phyloP scores from a whole-genome alignment of 92 coral and sea anemone genomes.

The Zoanthus sansibaricus region DNA sequence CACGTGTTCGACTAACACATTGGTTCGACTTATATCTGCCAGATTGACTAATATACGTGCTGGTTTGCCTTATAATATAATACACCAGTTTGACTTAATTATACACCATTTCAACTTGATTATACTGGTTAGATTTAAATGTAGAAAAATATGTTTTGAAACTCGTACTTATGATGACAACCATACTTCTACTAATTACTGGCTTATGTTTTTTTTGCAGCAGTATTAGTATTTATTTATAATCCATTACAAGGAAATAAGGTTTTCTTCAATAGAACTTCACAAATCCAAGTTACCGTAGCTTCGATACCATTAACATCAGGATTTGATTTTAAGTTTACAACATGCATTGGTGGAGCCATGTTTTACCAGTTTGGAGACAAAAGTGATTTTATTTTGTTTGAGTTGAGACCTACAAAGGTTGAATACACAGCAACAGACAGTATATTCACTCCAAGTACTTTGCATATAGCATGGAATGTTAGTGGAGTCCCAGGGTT shows the following conservation, averaged over 20 bases:
- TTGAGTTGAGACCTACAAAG: conserved; percentile 72
- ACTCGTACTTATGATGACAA: neutral
- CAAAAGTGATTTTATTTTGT: conserved; percentile 58
- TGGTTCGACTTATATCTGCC: too few relatives aligned
- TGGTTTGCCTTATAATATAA: too few relatives aligned
- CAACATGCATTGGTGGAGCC: conserved; percentile 92
- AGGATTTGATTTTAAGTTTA: conserved; percentile 81
- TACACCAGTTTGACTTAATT: too few relatives aligned
- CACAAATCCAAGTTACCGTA: conserved; percentile 70
- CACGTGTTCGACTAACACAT: too few relatives aligned
- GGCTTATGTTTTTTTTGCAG: conserved; percentile 14
- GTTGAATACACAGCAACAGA: conserved; percentile 73
- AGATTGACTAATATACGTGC: too few relatives aligned
- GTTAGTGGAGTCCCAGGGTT: conserved; percentile 58
- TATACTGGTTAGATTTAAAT: too few relatives aligned
- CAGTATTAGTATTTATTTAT: conserved; percentile 47
- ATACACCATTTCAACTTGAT: too few relatives aligned
- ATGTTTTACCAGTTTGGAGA: conserved; percentile 79
- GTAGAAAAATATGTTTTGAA: too few relatives aligned
- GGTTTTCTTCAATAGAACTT: conserved; percentile 86
- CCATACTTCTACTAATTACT: neutral
- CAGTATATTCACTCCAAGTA: conserved; percentile 71
- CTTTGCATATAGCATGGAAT: conserved; percentile 76
- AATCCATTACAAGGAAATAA: conserved; percentile 44
- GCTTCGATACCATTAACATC: conserved; percentile 62